Evolutionary conservation across 2,113 vertebrate species (phyloP).

Genomic region (Dromiciops gliroides): DNA sequence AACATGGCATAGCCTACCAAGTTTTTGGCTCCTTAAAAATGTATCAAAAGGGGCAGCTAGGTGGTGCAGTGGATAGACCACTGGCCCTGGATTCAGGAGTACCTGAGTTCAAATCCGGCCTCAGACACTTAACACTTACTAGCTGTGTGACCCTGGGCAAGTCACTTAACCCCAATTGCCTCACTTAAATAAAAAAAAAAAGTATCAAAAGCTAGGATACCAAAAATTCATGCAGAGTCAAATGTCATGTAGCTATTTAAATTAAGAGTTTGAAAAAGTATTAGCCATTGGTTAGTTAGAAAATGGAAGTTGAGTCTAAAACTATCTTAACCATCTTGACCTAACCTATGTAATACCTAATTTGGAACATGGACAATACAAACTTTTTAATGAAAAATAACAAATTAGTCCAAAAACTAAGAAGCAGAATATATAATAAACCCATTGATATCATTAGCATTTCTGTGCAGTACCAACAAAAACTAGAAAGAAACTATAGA

Average conservation of each 20-base stretch:
- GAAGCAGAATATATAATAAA: neutral
- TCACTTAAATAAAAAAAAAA: too few relatives aligned
- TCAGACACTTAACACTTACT: too few relatives aligned
- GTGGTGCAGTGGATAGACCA: too few relatives aligned
- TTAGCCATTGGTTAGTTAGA: slow-evolving; percentile 29
- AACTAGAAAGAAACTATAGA: neutral
- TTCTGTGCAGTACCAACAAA: neutral
- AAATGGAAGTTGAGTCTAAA: neutral
- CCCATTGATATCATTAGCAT: neutral
- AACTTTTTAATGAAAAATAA: slow-evolving; percentile 10
- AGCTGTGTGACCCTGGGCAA: too few relatives aligned
- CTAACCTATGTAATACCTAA: neutral
- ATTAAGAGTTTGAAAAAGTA: slow-evolving; percentile 40
- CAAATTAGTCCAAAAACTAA: slow-evolving; percentile 24
- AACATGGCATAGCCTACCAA: neutral
- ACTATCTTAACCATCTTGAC: slow-evolving; percentile 6
- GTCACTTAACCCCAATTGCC: too few relatives aligned
- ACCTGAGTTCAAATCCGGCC: too few relatives aligned
- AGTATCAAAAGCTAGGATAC: slow-evolving; percentile 18
- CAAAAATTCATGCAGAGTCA: slow-evolving; percentile 28
- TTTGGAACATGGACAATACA: slow-evolving; percentile 43
- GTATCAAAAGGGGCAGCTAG: too few relatives aligned
- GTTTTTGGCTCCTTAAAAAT: neutral
- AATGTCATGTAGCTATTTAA: slow-evolving; percentile 9
- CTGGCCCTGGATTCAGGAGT: too few relatives aligned